These are phyloP conservation scores for Drosophila cognata DNA, from an alignment of 2,888 invertebrate genomes.

Conservation along the genomic window DNA sequence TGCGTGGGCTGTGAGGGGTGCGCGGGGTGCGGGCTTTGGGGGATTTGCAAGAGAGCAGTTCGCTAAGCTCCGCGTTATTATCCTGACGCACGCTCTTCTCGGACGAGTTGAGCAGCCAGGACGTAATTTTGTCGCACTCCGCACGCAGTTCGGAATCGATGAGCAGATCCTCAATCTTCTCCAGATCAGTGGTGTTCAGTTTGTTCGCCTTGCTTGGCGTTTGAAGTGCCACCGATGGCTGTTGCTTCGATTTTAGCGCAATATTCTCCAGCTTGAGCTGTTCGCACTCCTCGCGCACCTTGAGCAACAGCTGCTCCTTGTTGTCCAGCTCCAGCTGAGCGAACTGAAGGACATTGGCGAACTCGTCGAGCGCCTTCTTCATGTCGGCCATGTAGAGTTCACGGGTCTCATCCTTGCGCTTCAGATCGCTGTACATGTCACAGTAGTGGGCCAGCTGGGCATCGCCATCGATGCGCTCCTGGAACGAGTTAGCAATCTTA, in stretches of 20 bases:
- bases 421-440: conserved; percentile 84
- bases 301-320: conserved; percentile 82
- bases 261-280: conserved; percentile 84
- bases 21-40: conserved; percentile 67
- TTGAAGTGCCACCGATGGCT: conserved; percentile 53
- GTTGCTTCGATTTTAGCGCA: conserved; percentile 82
- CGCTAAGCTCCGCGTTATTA: conserved; percentile 75
- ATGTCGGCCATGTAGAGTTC: conserved; percentile 85
- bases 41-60: conserved; percentile 72
- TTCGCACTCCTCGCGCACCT: conserved; percentile 84
- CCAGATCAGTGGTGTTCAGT: conserved; percentile 80
- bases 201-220: conserved; percentile 76
- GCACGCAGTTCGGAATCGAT: conserved; percentile 82
- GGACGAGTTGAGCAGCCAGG: conserved; percentile 80
- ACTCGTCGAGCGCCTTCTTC: conserved; percentile 85
- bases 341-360: conserved; percentile 84
- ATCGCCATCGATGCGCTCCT: conserved; percentile 84
- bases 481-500: conserved; percentile 85
- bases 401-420: conserved; percentile 84
- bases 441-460: conserved; percentile 84
- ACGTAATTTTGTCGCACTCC: conserved; percentile 83
- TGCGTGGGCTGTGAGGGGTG: conserved; percentile 74
- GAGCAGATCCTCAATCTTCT: conserved; percentile 82
- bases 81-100: conserved; percentile 81
- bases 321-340: conserved; percentile 84